Evolutionary conservation across 2,797 vertebrate species (phyloP).

Genomic region (Miichthys miiuy): DNA sequence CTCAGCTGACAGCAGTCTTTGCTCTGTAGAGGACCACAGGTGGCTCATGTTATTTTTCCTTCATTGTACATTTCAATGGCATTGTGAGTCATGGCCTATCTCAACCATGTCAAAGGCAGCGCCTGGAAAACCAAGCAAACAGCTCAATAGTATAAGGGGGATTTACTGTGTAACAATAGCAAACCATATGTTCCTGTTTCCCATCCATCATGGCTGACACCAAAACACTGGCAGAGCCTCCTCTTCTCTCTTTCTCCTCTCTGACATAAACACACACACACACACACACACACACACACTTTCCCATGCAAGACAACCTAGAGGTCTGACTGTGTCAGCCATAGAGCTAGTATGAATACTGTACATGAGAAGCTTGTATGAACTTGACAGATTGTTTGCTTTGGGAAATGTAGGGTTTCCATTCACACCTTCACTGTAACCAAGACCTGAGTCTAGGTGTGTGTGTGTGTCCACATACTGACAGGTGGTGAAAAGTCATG

Average conservation of each 20-base stretch:
- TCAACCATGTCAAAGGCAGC: slow-evolving; percentile 38
- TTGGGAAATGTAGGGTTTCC: slow-evolving; percentile 47
- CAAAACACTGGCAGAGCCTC: slow-evolving; percentile 35
- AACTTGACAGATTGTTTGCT: slow-evolving; percentile 55
- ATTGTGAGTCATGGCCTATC: slow-evolving; percentile 34
- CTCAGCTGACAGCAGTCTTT: slow-evolving; percentile 13
- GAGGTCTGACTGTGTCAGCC: slow-evolving; percentile 1
- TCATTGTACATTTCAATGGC: slow-evolving; percentile 19
- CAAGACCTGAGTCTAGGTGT: neutral
- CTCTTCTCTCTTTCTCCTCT: slow-evolving; percentile 5
- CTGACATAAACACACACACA: slow-evolving; percentile 4
- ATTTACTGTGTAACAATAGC: slow-evolving; percentile 53
- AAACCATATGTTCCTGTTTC: slow-evolving; percentile 58
- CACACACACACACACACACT: neutral
- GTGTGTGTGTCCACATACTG: slow-evolving; percentile 23
- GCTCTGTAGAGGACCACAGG: slow-evolving; percentile 35
- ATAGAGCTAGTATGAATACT: slow-evolving; percentile 17
- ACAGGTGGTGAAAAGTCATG: slow-evolving; percentile 53
- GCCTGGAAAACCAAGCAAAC: slow-evolving; percentile 54
- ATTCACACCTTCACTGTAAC: slow-evolving; percentile 38
- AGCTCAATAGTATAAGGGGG: slow-evolving; percentile 27
- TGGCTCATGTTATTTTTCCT: slow-evolving; percentile 50
- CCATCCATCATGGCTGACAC: slow-evolving; percentile 63
- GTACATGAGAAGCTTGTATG: slow-evolving; percentile 33
- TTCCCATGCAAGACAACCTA: neutral